Evolutionary conservation across 2,113 vertebrate genomes (phyloP).

Genomic region (Phalacrocorax aristotelis): DNA sequence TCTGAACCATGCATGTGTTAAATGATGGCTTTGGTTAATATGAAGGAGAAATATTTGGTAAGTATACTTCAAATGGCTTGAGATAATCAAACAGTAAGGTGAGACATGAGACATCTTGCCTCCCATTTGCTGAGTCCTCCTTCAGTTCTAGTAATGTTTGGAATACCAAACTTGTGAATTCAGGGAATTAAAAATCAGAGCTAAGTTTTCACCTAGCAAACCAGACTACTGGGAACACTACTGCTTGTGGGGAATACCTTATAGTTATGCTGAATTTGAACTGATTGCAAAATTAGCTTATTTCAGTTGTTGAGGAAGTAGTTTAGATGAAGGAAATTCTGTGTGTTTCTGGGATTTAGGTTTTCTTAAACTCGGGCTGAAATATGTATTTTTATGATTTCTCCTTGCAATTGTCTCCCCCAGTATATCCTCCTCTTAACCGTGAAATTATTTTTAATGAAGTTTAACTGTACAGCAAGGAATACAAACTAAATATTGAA

Average conservation of each 20-base stretch:
- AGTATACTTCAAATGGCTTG: background rate
- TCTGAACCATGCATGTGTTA: background rate
- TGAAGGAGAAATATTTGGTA: background rate
- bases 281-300: background rate
- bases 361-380: background rate
- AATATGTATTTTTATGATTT: background rate
- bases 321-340: background rate
- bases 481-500: background rate
- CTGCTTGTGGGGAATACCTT: background rate
- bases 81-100: background rate
- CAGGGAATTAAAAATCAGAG: background rate
- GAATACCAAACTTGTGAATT: background rate
- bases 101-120: background rate
- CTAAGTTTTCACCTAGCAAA: background rate
- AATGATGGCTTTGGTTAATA: background rate
- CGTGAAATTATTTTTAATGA: background rate
- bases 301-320: background rate
- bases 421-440: background rate
- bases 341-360: background rate
- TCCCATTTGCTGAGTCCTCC: background rate
- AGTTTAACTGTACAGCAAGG: background rate
- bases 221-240: background rate
- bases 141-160: background rate
- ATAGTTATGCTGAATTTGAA: background rate
- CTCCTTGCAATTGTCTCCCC: background rate